phyloP scores from a whole-genome alignment of 2,888 invertebrate species.

The Coleophora deauratella region DNA sequence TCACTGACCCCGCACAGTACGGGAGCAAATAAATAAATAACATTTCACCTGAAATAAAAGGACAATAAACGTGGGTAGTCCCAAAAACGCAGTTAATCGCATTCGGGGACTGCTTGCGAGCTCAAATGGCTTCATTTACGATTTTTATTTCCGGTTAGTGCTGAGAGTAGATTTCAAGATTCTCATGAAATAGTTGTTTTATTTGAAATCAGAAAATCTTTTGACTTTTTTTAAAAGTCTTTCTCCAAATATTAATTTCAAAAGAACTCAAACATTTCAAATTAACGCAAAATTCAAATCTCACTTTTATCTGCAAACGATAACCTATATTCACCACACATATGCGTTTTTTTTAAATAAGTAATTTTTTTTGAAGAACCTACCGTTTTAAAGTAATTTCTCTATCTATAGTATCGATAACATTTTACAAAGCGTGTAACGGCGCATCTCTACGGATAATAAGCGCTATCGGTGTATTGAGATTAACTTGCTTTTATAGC shows the following conservation, averaged over 20 bases:
- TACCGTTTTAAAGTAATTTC: too few relatives aligned
- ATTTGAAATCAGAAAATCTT: too few relatives aligned
- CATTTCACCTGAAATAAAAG: conserved; percentile 69
- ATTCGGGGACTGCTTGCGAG: conserved; percentile 54
- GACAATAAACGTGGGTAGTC: conserved; percentile 60
- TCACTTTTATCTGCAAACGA: too few relatives aligned
- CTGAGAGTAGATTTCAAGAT: conserved; percentile 13
- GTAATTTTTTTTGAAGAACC: too few relatives aligned
- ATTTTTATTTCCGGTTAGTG: conserved; percentile 68
- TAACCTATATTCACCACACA: too few relatives aligned
- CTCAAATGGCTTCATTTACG: conserved; percentile 71
- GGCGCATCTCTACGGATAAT: conserved; percentile 50
- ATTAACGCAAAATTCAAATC: too few relatives aligned
- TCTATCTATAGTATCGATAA: conserved; percentile 3
- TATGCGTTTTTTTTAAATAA: too few relatives aligned
- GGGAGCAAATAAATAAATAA: conserved; percentile 54
- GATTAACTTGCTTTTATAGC: conserved; percentile 70
- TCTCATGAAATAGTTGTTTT: too few relatives aligned
- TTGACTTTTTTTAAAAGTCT: too few relatives aligned
- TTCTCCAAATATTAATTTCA: too few relatives aligned
- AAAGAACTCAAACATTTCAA: too few relatives aligned
- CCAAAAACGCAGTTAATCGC: conserved; percentile 67
- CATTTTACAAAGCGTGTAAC: neutral
- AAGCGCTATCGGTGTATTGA: conserved; percentile 72
- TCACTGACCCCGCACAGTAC: conserved; percentile 11